Conservation (phyloP, 2,113 vertebrate species). For the Micronisus gabar region DNA sequence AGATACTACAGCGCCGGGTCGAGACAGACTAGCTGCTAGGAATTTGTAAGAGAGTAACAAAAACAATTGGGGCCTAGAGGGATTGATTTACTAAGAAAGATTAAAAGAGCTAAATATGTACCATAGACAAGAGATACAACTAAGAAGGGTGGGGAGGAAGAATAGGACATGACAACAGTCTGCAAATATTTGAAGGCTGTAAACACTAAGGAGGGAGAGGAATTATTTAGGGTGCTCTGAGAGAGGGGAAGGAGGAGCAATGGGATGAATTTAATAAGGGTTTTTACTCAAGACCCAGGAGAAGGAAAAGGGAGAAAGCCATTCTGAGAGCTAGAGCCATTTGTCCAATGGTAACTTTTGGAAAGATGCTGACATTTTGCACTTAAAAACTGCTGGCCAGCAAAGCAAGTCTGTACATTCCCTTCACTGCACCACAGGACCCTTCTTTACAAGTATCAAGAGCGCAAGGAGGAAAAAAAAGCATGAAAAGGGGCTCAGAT, state of each 20-base stretch:
- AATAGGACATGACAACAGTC: slow-evolving; percentile 53
- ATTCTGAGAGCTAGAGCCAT: background rate
- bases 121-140: slow-evolving; percentile 44
- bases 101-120: slow-evolving; percentile 64
- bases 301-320: background rate
- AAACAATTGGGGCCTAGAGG: background rate
- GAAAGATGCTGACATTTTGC: background rate
- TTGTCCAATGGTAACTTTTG: background rate
- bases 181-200: slow-evolving; percentile 51
- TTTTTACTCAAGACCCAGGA: background rate
- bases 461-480: background rate
- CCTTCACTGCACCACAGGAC: background rate
- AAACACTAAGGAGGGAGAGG: slow-evolving; percentile 30
- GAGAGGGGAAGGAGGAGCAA: background rate
- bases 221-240: slow-evolving; percentile 43
- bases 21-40: slow-evolving; percentile 37
- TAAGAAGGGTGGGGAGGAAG: slow-evolving; percentile 42
- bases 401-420: background rate
- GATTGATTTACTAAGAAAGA: slow-evolving; percentile 58
- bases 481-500: background rate
- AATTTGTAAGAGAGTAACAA: slow-evolving; percentile 39
- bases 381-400: background rate
- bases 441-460: background rate
- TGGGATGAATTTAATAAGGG: background rate
- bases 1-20: background rate